A percentile compares a stretch with the other conserved stretches of the same genome.
Conservation (phyloP, 2,797 vertebrate genomes). For the Rhadinocentrus ornatus region DNA sequence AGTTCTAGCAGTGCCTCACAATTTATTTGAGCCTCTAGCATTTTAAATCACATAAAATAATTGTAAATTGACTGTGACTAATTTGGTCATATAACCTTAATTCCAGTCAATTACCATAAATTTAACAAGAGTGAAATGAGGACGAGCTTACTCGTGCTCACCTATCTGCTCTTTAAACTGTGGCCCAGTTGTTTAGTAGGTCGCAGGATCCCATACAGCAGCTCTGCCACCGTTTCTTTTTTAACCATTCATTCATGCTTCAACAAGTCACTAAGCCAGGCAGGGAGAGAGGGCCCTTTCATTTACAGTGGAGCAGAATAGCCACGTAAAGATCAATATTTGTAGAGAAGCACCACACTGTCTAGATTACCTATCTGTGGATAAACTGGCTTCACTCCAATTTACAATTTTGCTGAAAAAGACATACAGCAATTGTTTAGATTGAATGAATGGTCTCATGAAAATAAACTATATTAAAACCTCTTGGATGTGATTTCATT, state of each 20-base stretch:
- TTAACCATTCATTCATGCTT: slow-evolving; percentile 54
- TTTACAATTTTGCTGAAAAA: slow-evolving; percentile 21
- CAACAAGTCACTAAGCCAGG: slow-evolving; percentile 41
- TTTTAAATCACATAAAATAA: neutral
- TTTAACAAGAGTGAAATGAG: slow-evolving; percentile 35
- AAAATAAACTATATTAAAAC: slow-evolving; percentile 32
- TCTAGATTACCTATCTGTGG: slow-evolving; percentile 29
- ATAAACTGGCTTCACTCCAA: slow-evolving; percentile 36
- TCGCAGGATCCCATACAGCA: slow-evolving; percentile 41
- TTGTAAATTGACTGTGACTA: slow-evolving; percentile 12
- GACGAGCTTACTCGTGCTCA: slow-evolving; percentile 3
- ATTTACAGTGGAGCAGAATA: slow-evolving; percentile 42
- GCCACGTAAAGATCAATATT: slow-evolving; percentile 61
- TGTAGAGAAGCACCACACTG: slow-evolving; percentile 41
- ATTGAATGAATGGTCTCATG: slow-evolving; percentile 19
- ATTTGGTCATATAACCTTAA: slow-evolving; percentile 15
- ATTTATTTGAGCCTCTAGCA: neutral
- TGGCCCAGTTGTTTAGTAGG: slow-evolving; percentile 20
- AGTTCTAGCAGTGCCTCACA: neutral
- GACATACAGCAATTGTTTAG: slow-evolving; percentile 25
- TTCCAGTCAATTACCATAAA: slow-evolving; percentile 34
- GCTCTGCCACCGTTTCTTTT: slow-evolving; percentile 34
- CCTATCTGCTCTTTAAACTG: slow-evolving; percentile 38
- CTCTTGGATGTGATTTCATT: slow-evolving; percentile 19
- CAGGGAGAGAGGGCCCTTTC: slow-evolving; percentile 36